These are phyloP conservation scores for Acridotheres tristis DNA, from an alignment of 2,797 vertebrate species.

Conservation along the genomic window DNA sequence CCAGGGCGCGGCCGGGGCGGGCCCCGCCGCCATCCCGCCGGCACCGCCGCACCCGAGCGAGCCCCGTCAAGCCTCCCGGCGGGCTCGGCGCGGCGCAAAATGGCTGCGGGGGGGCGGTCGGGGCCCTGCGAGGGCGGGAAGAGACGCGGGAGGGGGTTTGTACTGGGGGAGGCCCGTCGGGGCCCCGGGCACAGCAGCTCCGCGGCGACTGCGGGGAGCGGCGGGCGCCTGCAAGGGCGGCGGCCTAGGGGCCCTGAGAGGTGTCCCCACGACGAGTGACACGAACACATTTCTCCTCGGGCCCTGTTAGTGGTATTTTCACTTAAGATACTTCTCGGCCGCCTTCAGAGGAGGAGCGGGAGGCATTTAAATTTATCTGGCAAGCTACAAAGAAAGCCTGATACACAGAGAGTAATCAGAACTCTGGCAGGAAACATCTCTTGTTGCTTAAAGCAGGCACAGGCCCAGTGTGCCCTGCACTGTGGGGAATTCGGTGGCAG, in stretches of 20 bases:
- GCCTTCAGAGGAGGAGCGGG: rapidly evolving
- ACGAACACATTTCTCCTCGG: neutral
- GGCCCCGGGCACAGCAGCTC: rapidly evolving
- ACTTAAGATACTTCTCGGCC: neutral
- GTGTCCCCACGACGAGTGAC: neutral
- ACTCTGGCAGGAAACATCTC: neutral
- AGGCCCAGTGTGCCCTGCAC: rapidly evolving
- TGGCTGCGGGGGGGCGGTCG: neutral
- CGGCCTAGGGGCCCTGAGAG: rapidly evolving
- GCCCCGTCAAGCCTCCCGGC: rapidly evolving
- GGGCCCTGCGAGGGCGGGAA: too few relatives aligned
- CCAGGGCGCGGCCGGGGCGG: too few relatives aligned
- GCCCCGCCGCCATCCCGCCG: too few relatives aligned
- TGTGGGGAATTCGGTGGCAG: neutral
- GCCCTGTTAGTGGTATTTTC: neutral
- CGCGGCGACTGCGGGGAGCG: rapidly evolving
- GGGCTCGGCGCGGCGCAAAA: neutral
- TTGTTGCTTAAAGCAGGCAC: neutral
- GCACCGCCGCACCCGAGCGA: neutral
- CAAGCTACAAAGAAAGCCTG: neutral
- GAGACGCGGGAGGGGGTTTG: neutral
- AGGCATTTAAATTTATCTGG: neutral
- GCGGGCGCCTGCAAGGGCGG: rapidly evolving
- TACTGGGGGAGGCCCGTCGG: rapidly evolving
- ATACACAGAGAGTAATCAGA: rapidly evolving